Base-by-base conservation (phyloP, 2,113 vertebrate genomes). In the Catagonus wagneri region DNA sequence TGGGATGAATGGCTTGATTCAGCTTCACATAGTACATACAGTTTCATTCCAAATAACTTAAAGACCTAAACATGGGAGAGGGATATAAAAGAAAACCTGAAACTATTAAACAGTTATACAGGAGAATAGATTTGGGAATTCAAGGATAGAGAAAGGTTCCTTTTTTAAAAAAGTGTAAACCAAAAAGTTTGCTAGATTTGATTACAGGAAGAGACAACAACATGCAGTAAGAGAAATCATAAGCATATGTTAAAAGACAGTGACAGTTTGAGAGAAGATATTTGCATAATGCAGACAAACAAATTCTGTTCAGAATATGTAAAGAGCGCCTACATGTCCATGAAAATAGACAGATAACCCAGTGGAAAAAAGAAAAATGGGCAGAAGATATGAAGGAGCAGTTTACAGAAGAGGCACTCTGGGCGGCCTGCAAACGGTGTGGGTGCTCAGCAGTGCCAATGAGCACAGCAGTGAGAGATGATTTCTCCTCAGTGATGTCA, bases 211-310 rank as follows among this genome's bases (percentile, higher is more conserved):
- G 54, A 58, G 92, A 94, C 94, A 14, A 2, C 63, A 79, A 10
- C 2, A 50, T 60, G 29, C 25, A 78, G 17, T 91, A 63, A 84
- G 83, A 71, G 63, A 65, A 94, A 69, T 39, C 1, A 13, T 95
- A 75, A 94, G 66, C 7, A 72, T 80, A 63, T 52, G 1, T 15
- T 83, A 60, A 96, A 90, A 69, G n/a, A 66, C 72, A 52, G 25
- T 63, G 34, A 72, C 11, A 29, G 13, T 34, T 61, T 88, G 34
- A 52, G 68, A 93, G 72, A 44, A 76, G 27, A 11, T 63, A 52
- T 93, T 65, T 93, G 72, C 74, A 87, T 86, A 86, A 74, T 80
- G 83, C 39, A 83, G 69, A 95, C 61, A 93, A 88, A 72, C 29
- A 65, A 4, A 83, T 84, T 22, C 65, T 87, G 2, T 89, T 34